Conservation (phyloP, 2,888 invertebrate genomes). For the Polyploca ridens region DNA sequence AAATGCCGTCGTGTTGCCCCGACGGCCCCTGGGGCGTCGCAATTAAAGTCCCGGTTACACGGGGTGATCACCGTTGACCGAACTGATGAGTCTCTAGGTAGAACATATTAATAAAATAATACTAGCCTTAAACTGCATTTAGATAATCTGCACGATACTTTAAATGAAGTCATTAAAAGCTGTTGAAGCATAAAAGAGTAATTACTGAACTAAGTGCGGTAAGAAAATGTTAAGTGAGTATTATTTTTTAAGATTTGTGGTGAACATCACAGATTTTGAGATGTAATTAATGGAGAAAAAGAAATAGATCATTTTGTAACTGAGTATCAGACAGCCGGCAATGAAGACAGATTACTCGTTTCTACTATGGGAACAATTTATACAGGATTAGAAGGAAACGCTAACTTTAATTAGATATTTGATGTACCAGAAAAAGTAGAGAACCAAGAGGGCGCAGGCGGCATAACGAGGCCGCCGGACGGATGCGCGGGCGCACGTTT, state of each 20-base stretch:
- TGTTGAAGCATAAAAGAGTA: not conserved
- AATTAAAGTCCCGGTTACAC: constrained; percentile 69
- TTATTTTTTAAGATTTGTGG: not conserved
- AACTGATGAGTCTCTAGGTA: constrained; percentile 42
- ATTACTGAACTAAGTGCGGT: not conserved
- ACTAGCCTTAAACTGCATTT: not conserved
- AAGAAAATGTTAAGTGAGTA: not conserved
- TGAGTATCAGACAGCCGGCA: not conserved
- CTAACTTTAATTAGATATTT: constrained; percentile 27
- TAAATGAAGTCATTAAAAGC: constrained; percentile 5
- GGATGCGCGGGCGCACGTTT: constrained; percentile 47
- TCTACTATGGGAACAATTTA: not conserved
- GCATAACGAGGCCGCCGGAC: constrained; percentile 52
- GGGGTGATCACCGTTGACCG: constrained; percentile 60
- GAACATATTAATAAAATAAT: not conserved
- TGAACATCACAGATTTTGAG: not conserved
- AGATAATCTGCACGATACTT: constrained; percentile 1
- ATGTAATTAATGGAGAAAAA: not conserved
- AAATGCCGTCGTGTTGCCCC: constrained; percentile 70
- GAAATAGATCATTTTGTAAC: not conserved
- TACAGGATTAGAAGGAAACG: not conserved
- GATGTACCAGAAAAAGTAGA: constrained; percentile 32
- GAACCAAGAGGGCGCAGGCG: constrained; percentile 34
- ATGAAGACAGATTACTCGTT: too few relatives aligned
- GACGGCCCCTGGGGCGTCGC: constrained; percentile 74